These are phyloP conservation scores for Dynastes hyllus DNA, from an alignment of 2,888 invertebrate species.

Conservation along the genomic window DNA sequence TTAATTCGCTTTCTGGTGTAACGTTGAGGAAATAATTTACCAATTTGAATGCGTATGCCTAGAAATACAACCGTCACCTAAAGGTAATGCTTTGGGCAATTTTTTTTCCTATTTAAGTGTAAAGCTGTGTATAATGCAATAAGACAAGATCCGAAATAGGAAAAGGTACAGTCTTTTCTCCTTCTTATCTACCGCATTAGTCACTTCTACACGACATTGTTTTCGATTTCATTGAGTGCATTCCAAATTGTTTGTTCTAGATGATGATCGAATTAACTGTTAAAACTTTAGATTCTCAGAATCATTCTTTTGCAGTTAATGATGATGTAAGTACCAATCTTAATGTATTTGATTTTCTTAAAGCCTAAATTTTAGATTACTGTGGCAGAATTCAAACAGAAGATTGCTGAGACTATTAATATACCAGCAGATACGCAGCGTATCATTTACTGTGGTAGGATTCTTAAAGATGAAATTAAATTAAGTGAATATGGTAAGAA, in stretches of 20 bases:
- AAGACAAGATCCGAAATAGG: background rate
- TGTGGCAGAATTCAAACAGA: conserved; percentile 86
- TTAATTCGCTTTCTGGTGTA: conserved; percentile 9
- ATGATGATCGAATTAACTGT: conserved; percentile 89
- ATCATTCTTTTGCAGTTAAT: conserved; percentile 86
- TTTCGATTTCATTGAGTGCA: background rate
- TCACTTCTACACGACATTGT: conserved; percentile 5
- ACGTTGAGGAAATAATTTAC: conserved; percentile 12
- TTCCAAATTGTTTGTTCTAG: conserved; percentile 42
- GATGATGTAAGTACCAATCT: conserved; percentile 90
- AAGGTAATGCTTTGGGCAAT: conserved; percentile 32
- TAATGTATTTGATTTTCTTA: conserved; percentile 7
- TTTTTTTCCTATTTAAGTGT: background rate
- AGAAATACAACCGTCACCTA: conserved; percentile 7
- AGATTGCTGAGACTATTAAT: conserved; percentile 84
- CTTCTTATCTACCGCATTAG: background rate
- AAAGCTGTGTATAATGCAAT: conserved; percentile 4
- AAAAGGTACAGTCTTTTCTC: background rate
- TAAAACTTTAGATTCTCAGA: conserved; percentile 91
- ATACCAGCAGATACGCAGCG: conserved; percentile 89
- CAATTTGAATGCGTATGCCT: conserved; percentile 42
- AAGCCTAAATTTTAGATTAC: conserved; percentile 77
- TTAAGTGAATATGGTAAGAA: conserved; percentile 87
- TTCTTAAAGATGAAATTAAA: conserved; percentile 90
- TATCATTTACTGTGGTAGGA: conserved; percentile 95